A percentile compares a stretch with the other conserved stretches of the same genome.
These are phyloP conservation scores for Hypsibius dujardini DNA, from an alignment of 1,140 invertebrate species.

Conservation along the genomic window DNA sequence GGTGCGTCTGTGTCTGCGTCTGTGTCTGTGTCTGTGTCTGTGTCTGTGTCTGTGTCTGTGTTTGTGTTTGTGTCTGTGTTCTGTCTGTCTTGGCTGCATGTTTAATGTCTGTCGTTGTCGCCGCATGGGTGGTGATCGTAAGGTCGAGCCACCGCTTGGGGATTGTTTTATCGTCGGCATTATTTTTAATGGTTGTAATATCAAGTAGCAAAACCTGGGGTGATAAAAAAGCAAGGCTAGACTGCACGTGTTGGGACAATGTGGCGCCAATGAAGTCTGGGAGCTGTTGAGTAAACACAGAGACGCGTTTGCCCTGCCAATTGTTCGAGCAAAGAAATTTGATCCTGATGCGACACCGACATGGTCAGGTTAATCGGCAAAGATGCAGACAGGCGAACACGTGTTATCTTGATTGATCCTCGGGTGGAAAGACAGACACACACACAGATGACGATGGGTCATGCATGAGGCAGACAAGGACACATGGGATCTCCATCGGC, in stretches of 20 bases:
- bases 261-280: conserved; percentile 10
- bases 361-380: not conserved
- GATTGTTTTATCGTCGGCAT: not conserved
- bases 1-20: too few relatives aligned
- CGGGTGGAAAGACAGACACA: not conserved
- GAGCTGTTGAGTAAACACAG: not conserved
- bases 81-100: too few relatives aligned
- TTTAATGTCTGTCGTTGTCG: too few relatives aligned
- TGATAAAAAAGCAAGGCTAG: too few relatives aligned
- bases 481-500: too few relatives aligned
- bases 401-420: conserved; percentile 6
- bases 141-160: not conserved
- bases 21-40: too few relatives aligned
- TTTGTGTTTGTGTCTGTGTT: too few relatives aligned
- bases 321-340: not conserved
- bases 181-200: not conserved
- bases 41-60: too few relatives aligned
- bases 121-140: not conserved
- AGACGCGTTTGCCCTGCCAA: not conserved
- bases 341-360: not conserved
- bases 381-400: conserved; percentile 5
- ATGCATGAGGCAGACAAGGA: too few relatives aligned
- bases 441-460: not conserved
- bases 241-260: not conserved
- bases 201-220: not conserved